Conservation (phyloP, 2,797 vertebrate species). For the Scolopax rusticola region DNA sequence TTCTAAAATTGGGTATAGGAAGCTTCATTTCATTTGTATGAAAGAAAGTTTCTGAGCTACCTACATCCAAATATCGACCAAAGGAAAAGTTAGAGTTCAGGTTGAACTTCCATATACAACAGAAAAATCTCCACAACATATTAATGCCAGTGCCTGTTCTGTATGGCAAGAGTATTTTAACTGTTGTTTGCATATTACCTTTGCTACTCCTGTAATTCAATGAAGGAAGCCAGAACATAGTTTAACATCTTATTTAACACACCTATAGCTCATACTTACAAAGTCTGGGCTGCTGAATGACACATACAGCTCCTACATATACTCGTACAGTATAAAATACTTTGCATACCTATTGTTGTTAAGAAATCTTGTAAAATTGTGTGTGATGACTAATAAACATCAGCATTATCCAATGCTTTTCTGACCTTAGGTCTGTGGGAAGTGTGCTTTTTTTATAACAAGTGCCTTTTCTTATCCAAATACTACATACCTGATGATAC, state of each 20-base stretch:
- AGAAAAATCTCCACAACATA: not conserved
- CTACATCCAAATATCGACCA: not conserved
- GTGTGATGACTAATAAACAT: not conserved
- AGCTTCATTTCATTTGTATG: not conserved
- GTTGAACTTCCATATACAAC: not conserved
- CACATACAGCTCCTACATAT: rapidly evolving
- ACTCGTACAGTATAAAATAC: not conserved
- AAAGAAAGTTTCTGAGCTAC: not conserved
- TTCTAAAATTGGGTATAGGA: not conserved
- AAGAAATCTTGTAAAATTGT: not conserved
- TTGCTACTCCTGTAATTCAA: not conserved
- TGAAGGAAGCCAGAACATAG: not conserved
- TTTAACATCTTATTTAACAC: not conserved
- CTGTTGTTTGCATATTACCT: not conserved
- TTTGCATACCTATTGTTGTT: not conserved
- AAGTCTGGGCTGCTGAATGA: not conserved
- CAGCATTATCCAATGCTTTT: not conserved
- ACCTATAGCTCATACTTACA: not conserved
- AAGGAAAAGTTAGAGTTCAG: not conserved
- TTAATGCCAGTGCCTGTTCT: not conserved
- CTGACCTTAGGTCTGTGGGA: not conserved
- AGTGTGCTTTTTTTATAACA: not conserved
- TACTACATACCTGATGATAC: not conserved
- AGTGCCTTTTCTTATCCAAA: not conserved
- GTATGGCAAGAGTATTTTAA: not conserved